Base-by-base conservation (phyloP, 1,140 invertebrate genomes). In the Microplitis demolitor region DNA sequence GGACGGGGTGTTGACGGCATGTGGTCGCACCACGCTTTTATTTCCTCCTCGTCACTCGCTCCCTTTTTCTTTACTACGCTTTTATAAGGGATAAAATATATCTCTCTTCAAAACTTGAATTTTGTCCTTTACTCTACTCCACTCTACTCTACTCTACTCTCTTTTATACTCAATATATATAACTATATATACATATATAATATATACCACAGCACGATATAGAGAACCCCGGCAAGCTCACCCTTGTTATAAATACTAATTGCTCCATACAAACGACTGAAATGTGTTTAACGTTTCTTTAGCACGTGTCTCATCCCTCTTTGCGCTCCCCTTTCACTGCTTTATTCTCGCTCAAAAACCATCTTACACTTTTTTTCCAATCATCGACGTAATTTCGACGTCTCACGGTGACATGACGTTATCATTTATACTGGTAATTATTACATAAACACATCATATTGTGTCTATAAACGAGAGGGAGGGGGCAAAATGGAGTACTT, bases 181-280 rank as follows among this genome's bases (percentile, higher is more conserved):
- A n/a, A n/a, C n/a, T n/a, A n/a, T n/a, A n/a, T n/a, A n/a, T n/a
- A n/a, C n/a, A n/a, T n/a, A 45, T 5, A 45, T 34, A 14, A 60
- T 58, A 67, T 73, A 50, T 71, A 72, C 69, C 72, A 45, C 39
- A 11, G 39, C 11, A 45, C 39, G 39, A 45, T 45, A 45, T 66
- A 66, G 58, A 39, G 24, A 70, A 60, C 76, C 69, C 37, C 72
- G 61, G 64, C 75, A 60, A 74, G 70, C 67, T 76, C 69, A 75
- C 78, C 77, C 78, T 80, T 78, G 77, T 84, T 83, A 82, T 82
- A 84, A 83, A 83, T 83, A 83, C 80, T 83, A 84, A 84, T 82
- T 83, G 78, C 81, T 78, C 79, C 75, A 80, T 82, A 83, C 80
- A 82, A 81, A 79, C 81, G 77, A 73, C 77, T 73, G 70, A 79